A percentile compares a stretch with the other conserved stretches of the same genome.
These are phyloP conservation scores for Aphyosemion australe DNA, from an alignment of 2,113 vertebrate species.

Conservation along the genomic window DNA sequence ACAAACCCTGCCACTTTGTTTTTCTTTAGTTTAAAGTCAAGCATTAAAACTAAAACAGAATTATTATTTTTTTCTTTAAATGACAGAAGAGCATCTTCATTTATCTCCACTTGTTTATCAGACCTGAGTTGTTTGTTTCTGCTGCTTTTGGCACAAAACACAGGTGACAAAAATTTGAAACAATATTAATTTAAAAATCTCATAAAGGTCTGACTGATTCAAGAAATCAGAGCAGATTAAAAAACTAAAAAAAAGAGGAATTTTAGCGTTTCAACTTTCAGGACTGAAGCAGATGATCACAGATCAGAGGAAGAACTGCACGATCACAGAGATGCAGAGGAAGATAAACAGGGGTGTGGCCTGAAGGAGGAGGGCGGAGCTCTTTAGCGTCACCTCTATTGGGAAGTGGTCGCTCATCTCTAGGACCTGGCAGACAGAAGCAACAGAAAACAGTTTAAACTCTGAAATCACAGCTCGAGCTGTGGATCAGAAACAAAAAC, in stretches of 20 bases:
- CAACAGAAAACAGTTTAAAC: conserved; percentile 5
- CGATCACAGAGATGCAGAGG: not conserved
- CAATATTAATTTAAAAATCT: not conserved
- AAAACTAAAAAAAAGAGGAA: not conserved
- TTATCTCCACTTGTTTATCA: too few relatives aligned
- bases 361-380: conserved; percentile 35
- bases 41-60: too few relatives aligned
- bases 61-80: too few relatives aligned
- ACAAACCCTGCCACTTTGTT: too few relatives aligned
- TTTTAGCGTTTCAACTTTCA: fast-evolving
- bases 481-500: not conserved
- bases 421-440: conserved; percentile 48
- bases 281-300: conserved; percentile 19
- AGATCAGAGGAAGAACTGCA: conserved; percentile 13
- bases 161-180: not conserved
- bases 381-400: conserved; percentile 54
- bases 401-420: conserved; percentile 50
- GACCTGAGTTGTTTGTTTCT: too few relatives aligned
- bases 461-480: too few relatives aligned
- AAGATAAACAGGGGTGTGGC: conserved; percentile 40
- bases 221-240: too few relatives aligned
- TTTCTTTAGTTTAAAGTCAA: too few relatives aligned
- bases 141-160: not conserved
- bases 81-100: too few relatives aligned
- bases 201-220: not conserved